Percentiles rank a stretch among this genome's conserved stretches.
Evolutionary conservation across 2,888 invertebrate genomes (phyloP).

Genomic region (Cinara cedri): DNA sequence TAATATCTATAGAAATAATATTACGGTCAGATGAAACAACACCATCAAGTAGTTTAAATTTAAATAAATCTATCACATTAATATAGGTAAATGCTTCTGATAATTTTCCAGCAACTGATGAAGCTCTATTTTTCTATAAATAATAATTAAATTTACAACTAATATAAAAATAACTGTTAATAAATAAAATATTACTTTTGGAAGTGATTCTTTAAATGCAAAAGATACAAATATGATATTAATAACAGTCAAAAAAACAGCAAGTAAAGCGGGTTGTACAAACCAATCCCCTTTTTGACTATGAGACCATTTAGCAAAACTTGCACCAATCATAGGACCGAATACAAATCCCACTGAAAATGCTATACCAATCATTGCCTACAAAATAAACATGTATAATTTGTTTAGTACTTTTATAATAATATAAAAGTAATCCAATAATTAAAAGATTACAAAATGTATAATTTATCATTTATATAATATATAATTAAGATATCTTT

Average conservation of each 20-base stretch:
- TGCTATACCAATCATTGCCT: constrained; percentile 96
- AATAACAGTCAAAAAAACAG: constrained; percentile 74
- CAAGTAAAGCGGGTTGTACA: constrained; percentile 79
- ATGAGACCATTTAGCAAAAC: constrained; percentile 76
- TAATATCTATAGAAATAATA: constrained; percentile 6
- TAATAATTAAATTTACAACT: constrained; percentile 47
- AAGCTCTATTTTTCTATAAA: constrained; percentile 73
- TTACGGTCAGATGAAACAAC: constrained; percentile 64
- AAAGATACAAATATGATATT: constrained; percentile 78
- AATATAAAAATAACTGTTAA: constrained; percentile 38
- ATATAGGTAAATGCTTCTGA: constrained; percentile 72
- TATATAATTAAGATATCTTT: too few species aligned
- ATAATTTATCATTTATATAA: too few species aligned
- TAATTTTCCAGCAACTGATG: constrained; percentile 71
- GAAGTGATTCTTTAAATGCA: constrained; percentile 83
- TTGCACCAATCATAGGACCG: constrained; percentile 93
- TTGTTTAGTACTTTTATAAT: not conserved
- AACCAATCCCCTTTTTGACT: constrained; percentile 76
- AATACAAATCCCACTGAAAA: constrained; percentile 97
- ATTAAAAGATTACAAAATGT: too few species aligned
- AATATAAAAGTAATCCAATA: too few species aligned
- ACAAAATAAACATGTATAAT: constrained; percentile 59
- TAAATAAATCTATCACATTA: constrained; percentile 68
- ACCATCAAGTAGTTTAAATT: constrained; percentile 73
- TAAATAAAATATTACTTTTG: constrained; percentile 66